Conservation (phyloP, 2,797 vertebrate species). For the Eulemur mongoz region DNA sequence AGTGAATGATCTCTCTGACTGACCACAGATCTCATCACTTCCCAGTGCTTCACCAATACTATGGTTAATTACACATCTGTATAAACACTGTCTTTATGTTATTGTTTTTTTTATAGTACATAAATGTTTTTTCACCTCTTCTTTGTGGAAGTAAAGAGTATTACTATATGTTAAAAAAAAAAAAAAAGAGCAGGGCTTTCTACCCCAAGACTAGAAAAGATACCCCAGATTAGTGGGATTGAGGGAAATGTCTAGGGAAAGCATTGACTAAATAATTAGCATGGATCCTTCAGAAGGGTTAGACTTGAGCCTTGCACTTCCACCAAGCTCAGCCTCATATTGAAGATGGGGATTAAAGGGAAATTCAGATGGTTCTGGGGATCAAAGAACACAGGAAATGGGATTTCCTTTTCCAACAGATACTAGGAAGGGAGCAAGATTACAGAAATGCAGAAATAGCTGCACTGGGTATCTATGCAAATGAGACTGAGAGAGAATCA, state of each 20-base stretch:
- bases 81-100: too few species aligned
- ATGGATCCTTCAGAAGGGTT: background rate
- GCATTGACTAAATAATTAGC: background rate
- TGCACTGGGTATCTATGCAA: background rate
- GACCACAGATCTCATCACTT: too few species aligned
- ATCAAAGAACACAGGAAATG: background rate
- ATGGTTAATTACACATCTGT: too few species aligned
- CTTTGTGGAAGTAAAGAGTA: too few species aligned
- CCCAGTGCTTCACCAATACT: too few species aligned
- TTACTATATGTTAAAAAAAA: too few species aligned
- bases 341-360: background rate
- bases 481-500: background rate
- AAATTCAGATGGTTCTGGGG: background rate
- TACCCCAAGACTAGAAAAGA: background rate
- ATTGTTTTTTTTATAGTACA: too few species aligned
- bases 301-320: background rate
- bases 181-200: background rate
- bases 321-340: background rate
- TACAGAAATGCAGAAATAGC: constrained; percentile 24
- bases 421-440: background rate
- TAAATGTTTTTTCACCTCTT: too few species aligned
- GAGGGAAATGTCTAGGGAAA: background rate
- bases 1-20: too few species aligned
- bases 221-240: background rate
- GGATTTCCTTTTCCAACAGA: background rate